These are phyloP conservation scores for Otis tarda DNA, from an alignment of 2,113 vertebrate genomes.

Conservation along the genomic window DNA sequence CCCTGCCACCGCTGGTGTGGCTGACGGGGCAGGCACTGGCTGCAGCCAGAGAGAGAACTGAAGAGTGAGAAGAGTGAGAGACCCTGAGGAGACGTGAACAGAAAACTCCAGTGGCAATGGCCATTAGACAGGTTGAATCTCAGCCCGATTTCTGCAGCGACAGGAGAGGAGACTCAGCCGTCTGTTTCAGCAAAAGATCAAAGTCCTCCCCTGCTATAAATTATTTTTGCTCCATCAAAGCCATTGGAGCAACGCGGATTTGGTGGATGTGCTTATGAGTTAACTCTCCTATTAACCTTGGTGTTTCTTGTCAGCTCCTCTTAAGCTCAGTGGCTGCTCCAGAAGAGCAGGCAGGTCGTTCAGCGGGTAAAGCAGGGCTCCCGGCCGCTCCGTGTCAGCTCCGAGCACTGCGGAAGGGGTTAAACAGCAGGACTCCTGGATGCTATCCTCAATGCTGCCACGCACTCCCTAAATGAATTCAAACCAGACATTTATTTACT, in stretches of 20 bases:
- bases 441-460: not conserved
- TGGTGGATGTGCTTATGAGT: not conserved
- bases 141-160: not conserved
- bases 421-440: not conserved
- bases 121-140: not conserved
- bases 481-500: not conserved
- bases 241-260: rapidly evolving
- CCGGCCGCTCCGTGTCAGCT: rapidly evolving
- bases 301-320: not conserved
- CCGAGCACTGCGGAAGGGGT: not conserved
- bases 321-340: not conserved
- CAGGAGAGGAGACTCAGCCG: not conserved
- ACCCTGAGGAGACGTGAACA: not conserved
- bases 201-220: not conserved
- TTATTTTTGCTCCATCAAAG: not conserved
- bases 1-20: not conserved
- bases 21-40: not conserved
- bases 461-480: not conserved
- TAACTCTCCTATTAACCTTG: not conserved
- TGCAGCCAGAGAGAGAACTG: not conserved
- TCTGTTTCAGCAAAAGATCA: not conserved
- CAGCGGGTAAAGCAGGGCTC: not conserved
- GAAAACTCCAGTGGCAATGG: not conserved
- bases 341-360: not conserved
- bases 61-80: not conserved